phyloP scores from a whole-genome alignment of 1,140 invertebrate genomes.

The Augochlora pura region DNA sequence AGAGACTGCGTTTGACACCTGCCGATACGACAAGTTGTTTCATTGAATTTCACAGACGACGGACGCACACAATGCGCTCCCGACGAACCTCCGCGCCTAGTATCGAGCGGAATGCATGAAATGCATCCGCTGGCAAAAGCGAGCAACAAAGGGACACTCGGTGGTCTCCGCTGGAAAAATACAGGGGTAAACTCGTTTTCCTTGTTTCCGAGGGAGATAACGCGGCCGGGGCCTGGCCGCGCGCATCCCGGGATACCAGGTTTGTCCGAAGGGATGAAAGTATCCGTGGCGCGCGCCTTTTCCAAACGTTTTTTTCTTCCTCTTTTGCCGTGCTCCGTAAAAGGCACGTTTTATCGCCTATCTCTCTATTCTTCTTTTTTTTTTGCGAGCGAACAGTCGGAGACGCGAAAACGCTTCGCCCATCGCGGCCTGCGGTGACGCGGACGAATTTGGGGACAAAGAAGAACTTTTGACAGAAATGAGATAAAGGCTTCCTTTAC shows the following conservation, averaged over 20 bases:
- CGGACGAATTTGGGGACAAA: no score
- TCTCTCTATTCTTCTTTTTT: background rate
- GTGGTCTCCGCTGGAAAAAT: slow-evolving; percentile 33
- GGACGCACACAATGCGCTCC: background rate
- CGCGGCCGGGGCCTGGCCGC: background rate
- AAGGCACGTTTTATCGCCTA: no score
- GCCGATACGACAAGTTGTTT: background rate
- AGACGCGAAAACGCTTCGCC: background rate
- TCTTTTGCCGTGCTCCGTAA: background rate
- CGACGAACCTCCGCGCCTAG: background rate
- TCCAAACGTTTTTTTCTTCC: slow-evolving; percentile 2
- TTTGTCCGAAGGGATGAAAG: slow-evolving; percentile 11
- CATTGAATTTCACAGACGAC: background rate
- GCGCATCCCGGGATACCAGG: background rate
- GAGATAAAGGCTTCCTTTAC: no score
- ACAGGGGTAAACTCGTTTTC: slow-evolving; percentile 52
- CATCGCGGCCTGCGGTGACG: no score
- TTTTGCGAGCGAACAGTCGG: no score
- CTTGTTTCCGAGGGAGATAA: slow-evolving; percentile 49
- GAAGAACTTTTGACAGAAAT: no score
- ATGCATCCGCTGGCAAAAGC: background rate
- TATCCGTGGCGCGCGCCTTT: slow-evolving; percentile 11
- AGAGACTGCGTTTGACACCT: background rate
- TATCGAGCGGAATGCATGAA: slow-evolving; percentile 21
- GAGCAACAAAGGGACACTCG: slow-evolving; percentile 9